Base-by-base conservation (phyloP, 2,113 vertebrate genomes). In the Suncus etruscus region DNA sequence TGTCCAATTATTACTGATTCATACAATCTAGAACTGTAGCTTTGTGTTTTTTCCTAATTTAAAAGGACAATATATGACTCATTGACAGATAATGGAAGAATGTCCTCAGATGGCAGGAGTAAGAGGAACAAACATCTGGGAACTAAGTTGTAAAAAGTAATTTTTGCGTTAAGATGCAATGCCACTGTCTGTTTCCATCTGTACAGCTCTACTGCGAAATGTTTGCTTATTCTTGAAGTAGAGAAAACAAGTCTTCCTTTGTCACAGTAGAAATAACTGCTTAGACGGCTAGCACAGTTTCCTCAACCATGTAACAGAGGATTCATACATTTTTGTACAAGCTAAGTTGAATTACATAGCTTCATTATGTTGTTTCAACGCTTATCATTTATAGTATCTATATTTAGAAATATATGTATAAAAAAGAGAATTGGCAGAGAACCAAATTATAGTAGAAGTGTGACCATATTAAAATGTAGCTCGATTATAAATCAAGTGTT, bases 51-150 rank as follows among this genome's bases (percentile, higher is more conserved):
- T 29, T 89, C 74, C 20, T 81, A 39, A 22, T 73, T 84, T 68
- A 14, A 83, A 82, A 85, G 89, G 86, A 72, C 32, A 47, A 20
- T 24, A 6, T 50, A 31, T 94, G 94, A 96, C 84, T 96, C 95
- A 95, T n/a, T 83, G 84, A 82, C 16, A 94, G 68, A 95, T 78
- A 93, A 96, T 82, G 47, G 74, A 77, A 87, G 66, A 16, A 20
- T 69, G 31, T 91, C 45, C 51, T 54, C 74, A 15, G 81, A 91
- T 48, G 92, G 87, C 76, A 87, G 32, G 74, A n/a, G 24, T 29
- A 61, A 39, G 69, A 81, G 66, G 72, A 85, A 63, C 45, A 84
- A 87, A 92, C 74, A 93, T 91, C 93, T 84, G 86, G 73, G 65
- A 76, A 72, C 22, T 9, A n/a, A 90, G 54, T 47, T 48, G 29